A percentile compares a stretch with the other conserved stretches of the same genome.
Evolutionary conservation across 2,888 invertebrate genomes (phyloP).

Genomic region (Craniophora ligustri): DNA sequence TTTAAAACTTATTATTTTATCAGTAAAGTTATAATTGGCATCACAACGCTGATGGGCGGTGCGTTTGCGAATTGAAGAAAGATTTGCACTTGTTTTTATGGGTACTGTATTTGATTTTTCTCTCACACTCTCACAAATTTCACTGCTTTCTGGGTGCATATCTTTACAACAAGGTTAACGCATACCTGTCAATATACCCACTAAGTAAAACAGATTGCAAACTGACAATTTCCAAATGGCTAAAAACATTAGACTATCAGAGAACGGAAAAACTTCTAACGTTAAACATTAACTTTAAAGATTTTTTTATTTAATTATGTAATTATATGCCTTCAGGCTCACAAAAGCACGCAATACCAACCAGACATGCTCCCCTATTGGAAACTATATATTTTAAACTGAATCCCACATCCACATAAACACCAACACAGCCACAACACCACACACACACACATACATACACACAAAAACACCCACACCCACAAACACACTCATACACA

Average conservation of each 20-base stretch:
- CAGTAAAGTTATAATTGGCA: constrained; percentile 28
- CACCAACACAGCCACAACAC: too few relatives aligned
- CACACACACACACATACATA: too few relatives aligned
- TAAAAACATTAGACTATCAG: background rate
- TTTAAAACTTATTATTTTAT: constrained; percentile 23
- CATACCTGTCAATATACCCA: background rate
- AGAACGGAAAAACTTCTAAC: background rate
- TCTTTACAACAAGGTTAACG: background rate
- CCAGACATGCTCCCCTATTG: too few relatives aligned
- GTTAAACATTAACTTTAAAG: background rate
- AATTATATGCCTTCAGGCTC: too few relatives aligned
- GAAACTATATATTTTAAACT: too few relatives aligned
- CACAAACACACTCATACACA: too few relatives aligned
- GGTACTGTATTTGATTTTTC: background rate
- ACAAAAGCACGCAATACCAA: too few relatives aligned
- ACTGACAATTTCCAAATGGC: background rate
- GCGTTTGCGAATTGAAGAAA: constrained; percentile 3
- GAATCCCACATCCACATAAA: too few relatives aligned
- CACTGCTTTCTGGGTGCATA: background rate
- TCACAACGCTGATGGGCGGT: background rate
- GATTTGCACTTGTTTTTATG: background rate
- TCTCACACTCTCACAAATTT: background rate
- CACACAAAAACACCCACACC: too few relatives aligned
- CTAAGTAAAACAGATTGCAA: background rate
- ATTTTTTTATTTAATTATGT: background rate